phyloP scores from a whole-genome alignment of 2,888 invertebrate species.

The Archaeoteleia sp. region DNA sequence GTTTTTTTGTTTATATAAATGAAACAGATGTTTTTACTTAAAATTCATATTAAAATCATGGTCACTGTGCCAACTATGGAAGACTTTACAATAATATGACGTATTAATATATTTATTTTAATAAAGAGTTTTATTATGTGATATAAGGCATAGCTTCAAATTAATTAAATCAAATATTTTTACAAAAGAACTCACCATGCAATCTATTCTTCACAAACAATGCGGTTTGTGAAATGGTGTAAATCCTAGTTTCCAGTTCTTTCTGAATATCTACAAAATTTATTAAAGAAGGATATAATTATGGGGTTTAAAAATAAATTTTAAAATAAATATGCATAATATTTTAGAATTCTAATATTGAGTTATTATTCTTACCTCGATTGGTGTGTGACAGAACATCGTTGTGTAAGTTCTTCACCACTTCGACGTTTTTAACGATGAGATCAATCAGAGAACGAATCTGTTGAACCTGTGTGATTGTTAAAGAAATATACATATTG shows the following conservation, averaged over 20 bases:
- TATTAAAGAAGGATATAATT: slow-evolving; percentile 9
- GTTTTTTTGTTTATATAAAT: too few species aligned
- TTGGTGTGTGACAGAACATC: slow-evolving; percentile 70
- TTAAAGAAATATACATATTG: too few species aligned
- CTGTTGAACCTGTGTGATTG: slow-evolving; percentile 67
- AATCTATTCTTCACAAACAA: slow-evolving; percentile 77
- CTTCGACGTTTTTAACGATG: slow-evolving; percentile 66
- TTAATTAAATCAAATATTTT: too few species aligned
- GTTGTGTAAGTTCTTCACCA: slow-evolving; percentile 76
- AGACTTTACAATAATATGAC: too few species aligned
- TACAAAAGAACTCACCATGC: slow-evolving; percentile 74
- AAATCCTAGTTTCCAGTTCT: slow-evolving; percentile 79
- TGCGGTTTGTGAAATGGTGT: slow-evolving; percentile 77
- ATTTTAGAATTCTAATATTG: neutral
- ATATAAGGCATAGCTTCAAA: too few species aligned
- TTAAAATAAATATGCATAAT: slow-evolving; percentile 6
- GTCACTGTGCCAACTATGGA: too few species aligned
- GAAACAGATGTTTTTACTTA: too few species aligned
- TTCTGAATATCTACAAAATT: slow-evolving; percentile 77
- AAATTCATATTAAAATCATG: too few species aligned
- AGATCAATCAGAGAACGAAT: slow-evolving; percentile 70
- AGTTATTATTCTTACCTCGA: slow-evolving; percentile 62
- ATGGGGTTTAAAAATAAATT: neutral
- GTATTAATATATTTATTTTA: too few species aligned
- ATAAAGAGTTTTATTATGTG: too few species aligned